Percentiles rank a stretch among this genome's conserved stretches.
Conservation (phyloP, 53 echinoderm and acorn worm genomes). For the Antedon mediterranea region DNA sequence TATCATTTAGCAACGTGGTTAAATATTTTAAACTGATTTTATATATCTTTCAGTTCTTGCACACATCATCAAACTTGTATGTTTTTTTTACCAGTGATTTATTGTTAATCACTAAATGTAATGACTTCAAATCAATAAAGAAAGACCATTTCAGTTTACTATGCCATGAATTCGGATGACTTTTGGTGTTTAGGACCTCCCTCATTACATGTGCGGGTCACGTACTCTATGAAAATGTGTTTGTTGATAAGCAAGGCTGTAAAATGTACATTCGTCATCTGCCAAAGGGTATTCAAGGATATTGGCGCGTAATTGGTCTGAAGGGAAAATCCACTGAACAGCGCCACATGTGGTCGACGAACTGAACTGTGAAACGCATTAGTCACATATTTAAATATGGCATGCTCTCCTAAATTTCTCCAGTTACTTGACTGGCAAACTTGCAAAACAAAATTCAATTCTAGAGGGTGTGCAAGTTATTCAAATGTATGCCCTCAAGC, state of each 20-base stretch:
- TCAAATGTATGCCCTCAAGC: not conserved
- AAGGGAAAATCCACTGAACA: not conserved
- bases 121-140: too few species aligned
- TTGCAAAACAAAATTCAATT: not conserved
- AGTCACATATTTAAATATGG: constrained; percentile 1
- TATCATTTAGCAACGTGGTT: too few species aligned
- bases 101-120: too few species aligned
- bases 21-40: too few species aligned
- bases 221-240: not conserved
- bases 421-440: not conserved
- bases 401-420: not conserved
- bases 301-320: not conserved
- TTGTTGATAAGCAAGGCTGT: not conserved
- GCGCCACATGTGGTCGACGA: not conserved
- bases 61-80: too few species aligned
- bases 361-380: not conserved
- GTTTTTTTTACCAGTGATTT: too few species aligned
- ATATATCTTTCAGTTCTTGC: too few species aligned
- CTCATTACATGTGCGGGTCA: not conserved
- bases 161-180: not conserved
- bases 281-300: not conserved
- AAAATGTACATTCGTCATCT: not conserved
- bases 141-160: not conserved
- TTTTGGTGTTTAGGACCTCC: not conserved
- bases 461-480: not conserved